phyloP scores from a whole-genome alignment of 2,888 invertebrate species.

The Choristoneura rosaceana region DNA sequence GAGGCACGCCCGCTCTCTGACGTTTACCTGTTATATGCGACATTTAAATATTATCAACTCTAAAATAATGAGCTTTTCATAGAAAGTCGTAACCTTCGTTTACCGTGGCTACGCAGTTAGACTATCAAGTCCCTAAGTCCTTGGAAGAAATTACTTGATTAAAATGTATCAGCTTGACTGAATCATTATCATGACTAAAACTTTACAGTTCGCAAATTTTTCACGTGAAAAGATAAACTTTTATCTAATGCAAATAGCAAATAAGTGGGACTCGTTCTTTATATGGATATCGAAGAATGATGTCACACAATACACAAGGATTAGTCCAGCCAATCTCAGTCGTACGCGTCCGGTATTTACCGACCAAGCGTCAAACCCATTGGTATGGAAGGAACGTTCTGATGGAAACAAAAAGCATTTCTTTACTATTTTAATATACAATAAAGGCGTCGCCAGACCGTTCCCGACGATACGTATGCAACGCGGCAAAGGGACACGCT shows the following conservation, averaged over 20 bases:
- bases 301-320: slow-evolving; percentile 39
- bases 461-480: slow-evolving; percentile 79
- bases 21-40: slow-evolving; percentile 72
- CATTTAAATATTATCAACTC: slow-evolving; percentile 78
- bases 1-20: slow-evolving; percentile 60
- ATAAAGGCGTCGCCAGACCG: slow-evolving; percentile 65
- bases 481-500: slow-evolving; percentile 79
- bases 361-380: slow-evolving; percentile 63
- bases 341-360: slow-evolving; percentile 64
- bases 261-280: slow-evolving; percentile 46
- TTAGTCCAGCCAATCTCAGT: slow-evolving; percentile 44
- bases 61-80: slow-evolving; percentile 78
- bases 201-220: slow-evolving; percentile 23
- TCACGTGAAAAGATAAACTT: slow-evolving; percentile 35
- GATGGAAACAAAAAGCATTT: slow-evolving; percentile 81
- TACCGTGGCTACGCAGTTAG: slow-evolving; percentile 29
- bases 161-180: slow-evolving; percentile 9
- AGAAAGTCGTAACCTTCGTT: slow-evolving; percentile 52
- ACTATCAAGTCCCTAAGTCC: slow-evolving; percentile 20
- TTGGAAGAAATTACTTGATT: slow-evolving; percentile 11
- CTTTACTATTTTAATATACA: slow-evolving; percentile 77
- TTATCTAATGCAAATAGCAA: slow-evolving; percentile 44
- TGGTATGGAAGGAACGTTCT: slow-evolving; percentile 70
- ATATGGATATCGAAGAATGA: slow-evolving; percentile 44
- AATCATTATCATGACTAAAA: slow-evolving; percentile 19